A percentile compares a stretch with the other conserved stretches of the same genome.
Evolutionary conservation across 2,113 vertebrate genomes (phyloP).

Genomic region (Dipodomys spectabilis): DNA sequence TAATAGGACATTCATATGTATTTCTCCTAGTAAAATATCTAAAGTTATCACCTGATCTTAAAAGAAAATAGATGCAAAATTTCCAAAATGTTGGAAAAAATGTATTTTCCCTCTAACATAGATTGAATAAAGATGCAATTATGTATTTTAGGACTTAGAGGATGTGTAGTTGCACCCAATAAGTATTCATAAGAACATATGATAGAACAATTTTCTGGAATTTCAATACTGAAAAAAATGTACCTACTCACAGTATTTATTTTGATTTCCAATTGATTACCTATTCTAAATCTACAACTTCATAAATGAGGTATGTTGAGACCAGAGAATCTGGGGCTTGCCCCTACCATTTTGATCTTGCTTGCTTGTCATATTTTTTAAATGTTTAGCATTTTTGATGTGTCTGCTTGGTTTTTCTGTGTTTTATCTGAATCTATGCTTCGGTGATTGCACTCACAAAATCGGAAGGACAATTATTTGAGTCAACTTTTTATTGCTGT

Average conservation of each 20-base stretch:
- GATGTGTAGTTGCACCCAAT: background rate
- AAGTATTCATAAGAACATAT: background rate
- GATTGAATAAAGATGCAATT: background rate
- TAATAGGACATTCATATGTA: background rate
- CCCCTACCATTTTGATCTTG: background rate
- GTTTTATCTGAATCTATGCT: background rate
- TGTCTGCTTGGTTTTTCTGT: conserved; percentile 4
- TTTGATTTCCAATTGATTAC: background rate
- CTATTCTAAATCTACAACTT: background rate
- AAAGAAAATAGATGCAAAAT: background rate
- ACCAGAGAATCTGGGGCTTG: background rate
- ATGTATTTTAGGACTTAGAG: background rate
- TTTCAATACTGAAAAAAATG: background rate
- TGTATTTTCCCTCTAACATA: background rate
- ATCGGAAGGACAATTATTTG: background rate
- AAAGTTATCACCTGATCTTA: background rate
- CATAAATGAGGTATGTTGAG: background rate
- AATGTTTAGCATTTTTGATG: conserved; percentile 34
- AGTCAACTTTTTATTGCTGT: background rate
- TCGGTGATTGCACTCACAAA: background rate
- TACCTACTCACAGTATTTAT: background rate
- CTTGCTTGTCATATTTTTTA: conserved; percentile 56
- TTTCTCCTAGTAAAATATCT: background rate
- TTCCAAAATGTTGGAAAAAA: background rate
- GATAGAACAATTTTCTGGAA: background rate